Evolutionary conservation across 2,113 vertebrate species (phyloP).

Genomic region (Lasiurus borealis): DNA sequence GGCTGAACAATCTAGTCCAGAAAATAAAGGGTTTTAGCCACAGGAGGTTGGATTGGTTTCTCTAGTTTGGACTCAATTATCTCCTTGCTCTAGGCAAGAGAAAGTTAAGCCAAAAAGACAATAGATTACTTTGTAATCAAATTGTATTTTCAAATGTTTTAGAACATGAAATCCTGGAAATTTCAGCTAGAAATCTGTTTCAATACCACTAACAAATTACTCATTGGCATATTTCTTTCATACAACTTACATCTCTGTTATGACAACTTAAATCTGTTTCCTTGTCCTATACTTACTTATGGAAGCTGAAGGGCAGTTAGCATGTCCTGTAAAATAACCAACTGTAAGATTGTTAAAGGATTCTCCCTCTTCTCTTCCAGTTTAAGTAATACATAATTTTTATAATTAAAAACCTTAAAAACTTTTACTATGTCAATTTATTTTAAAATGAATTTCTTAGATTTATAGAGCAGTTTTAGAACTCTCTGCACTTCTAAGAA

Average conservation of each 20-base stretch:
- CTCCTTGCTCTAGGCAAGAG: conserved; percentile 16
- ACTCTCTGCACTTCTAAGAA: background rate
- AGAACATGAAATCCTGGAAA: background rate
- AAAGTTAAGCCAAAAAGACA: background rate
- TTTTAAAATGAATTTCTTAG: conserved; percentile 28
- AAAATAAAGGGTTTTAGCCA: background rate
- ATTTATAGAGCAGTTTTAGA: background rate
- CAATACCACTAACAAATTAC: background rate
- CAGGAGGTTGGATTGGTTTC: background rate
- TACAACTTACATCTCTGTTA: background rate
- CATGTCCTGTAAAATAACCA: background rate
- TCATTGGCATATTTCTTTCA: background rate
- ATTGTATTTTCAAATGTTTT: background rate
- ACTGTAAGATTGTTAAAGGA: background rate
- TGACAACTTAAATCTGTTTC: background rate
- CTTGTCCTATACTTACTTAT: background rate
- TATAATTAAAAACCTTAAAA: background rate
- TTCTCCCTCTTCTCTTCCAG: background rate
- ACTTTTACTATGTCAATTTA: background rate
- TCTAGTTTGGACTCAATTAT: conserved; percentile 24
- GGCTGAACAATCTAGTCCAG: background rate
- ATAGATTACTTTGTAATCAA: background rate
- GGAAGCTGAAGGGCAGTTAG: background rate
- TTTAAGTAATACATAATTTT: conserved; percentile 24
- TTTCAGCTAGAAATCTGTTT: conserved; percentile 11